phyloP scores from a whole-genome alignment of 2,888 invertebrate species.

The Melipona bicolor region DNA sequence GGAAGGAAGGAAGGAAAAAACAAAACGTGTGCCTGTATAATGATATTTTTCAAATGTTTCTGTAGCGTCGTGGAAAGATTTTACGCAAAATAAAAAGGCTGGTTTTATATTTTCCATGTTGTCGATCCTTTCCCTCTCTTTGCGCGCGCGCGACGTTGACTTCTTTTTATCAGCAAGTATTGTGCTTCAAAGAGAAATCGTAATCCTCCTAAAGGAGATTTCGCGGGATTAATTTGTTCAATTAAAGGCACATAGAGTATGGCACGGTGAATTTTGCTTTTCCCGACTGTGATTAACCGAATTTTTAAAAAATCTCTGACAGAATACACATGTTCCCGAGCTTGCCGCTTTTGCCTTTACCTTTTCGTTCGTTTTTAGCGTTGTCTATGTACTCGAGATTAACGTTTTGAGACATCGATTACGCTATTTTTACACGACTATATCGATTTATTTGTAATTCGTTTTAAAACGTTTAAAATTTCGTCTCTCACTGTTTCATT shows the following conservation, averaged over 20 bases:
- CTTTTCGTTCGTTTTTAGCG: background rate
- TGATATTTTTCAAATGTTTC: slow-evolving; percentile 68
- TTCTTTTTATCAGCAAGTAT: background rate
- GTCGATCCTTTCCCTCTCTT: background rate
- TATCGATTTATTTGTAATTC: no score
- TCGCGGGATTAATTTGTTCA: background rate
- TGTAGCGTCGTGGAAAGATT: slow-evolving; percentile 56
- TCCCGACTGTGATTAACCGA: background rate
- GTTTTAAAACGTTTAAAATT: background rate
- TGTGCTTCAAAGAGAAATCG: background rate
- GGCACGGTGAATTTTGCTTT: background rate
- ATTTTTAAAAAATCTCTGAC: background rate
- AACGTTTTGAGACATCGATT: background rate
- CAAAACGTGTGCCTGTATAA: slow-evolving; percentile 67
- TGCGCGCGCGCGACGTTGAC: background rate
- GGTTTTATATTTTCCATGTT: slow-evolving; percentile 60
- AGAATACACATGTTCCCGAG: background rate
- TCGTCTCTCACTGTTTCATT: no score
- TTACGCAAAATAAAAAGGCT: slow-evolving; percentile 66
- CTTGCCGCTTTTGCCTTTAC: background rate
- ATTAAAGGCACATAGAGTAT: background rate
- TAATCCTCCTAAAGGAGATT: background rate
- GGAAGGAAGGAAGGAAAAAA: no score
- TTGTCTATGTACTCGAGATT: background rate
- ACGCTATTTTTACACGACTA: no score